A percentile compares a stretch with the other conserved stretches of the same genome.
Evolutionary conservation across 2,113 vertebrate genomes (phyloP).

Genomic region (Hiodon tergisus): DNA sequence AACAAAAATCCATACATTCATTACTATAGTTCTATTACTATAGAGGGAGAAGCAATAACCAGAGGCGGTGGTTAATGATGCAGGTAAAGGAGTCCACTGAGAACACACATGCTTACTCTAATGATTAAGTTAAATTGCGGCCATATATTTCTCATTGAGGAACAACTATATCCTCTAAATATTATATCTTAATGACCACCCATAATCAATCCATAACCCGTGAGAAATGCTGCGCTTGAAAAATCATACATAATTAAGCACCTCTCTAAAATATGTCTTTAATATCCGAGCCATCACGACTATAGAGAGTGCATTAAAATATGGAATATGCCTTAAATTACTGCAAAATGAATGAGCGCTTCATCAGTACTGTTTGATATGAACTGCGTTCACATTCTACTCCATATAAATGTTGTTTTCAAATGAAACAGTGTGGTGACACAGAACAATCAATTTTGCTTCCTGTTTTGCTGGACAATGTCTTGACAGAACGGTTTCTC

Average conservation of each 20-base stretch:
- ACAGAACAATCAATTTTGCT: background rate
- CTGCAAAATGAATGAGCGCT: background rate
- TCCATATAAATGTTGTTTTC: background rate
- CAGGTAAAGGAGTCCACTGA: conserved; percentile 43
- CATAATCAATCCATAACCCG: background rate
- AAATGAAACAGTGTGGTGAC: background rate
- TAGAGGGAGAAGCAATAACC: conserved; percentile 37
- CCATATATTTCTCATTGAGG: conserved; percentile 23
- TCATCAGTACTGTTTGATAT: background rate
- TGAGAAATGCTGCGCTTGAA: background rate
- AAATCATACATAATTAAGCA: conserved; percentile 30
- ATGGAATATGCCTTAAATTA: background rate
- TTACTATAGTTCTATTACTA: conserved; percentile 33
- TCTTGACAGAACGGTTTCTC: conserved; percentile 1
- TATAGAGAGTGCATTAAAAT: background rate
- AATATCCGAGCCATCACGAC: background rate
- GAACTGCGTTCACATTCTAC: background rate
- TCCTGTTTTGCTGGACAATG: background rate
- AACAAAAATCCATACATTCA: conserved; percentile 47
- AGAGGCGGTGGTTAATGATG: conserved; percentile 49
- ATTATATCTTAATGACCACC: conserved; percentile 32
- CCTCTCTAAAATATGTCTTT: background rate
- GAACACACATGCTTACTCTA: conserved; percentile 49
- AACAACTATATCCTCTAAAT: conserved; percentile 13
- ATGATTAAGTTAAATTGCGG: conserved; percentile 42